Conservation (phyloP, 2,113 vertebrate species). For the Haplochromis vanheusdeni region DNA sequence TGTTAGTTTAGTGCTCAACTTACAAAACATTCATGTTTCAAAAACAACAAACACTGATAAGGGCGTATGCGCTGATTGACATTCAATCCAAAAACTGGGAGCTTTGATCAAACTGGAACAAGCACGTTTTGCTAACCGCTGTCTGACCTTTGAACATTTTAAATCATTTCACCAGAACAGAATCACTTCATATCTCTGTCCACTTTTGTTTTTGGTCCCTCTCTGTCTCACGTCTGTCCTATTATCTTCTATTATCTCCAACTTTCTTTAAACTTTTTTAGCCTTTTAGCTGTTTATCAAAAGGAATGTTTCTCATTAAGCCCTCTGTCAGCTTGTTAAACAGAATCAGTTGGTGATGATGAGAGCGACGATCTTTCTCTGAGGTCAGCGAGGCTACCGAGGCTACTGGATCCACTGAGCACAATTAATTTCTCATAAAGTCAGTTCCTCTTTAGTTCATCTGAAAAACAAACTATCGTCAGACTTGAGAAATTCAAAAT, state of each 20-base stretch:
- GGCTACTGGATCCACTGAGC: background rate
- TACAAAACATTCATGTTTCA: slow-evolving; percentile 9
- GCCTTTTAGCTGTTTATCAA: background rate
- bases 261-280: background rate
- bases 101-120: slow-evolving; percentile 27
- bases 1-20: background rate
- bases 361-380: background rate
- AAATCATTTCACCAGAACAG: slow-evolving; percentile 10
- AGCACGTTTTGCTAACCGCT: slow-evolving; percentile 16
- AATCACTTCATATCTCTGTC: slow-evolving; percentile 8
- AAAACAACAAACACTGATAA: slow-evolving; percentile 18
- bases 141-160: slow-evolving; percentile 2
- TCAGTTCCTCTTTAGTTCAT: background rate
- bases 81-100: background rate
- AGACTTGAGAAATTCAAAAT: background rate
- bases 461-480: background rate
- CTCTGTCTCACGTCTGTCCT: background rate
- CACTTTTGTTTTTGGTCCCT: background rate
- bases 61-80: slow-evolving; percentile 7
- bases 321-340: background rate
- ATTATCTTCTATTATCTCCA: background rate
- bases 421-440: background rate
- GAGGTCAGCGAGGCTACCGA: background rate
- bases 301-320: background rate
- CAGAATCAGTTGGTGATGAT: slow-evolving; percentile 11